Conservation (phyloP, 1,140 invertebrate genomes). For the Xylocopa sonorina region DNA sequence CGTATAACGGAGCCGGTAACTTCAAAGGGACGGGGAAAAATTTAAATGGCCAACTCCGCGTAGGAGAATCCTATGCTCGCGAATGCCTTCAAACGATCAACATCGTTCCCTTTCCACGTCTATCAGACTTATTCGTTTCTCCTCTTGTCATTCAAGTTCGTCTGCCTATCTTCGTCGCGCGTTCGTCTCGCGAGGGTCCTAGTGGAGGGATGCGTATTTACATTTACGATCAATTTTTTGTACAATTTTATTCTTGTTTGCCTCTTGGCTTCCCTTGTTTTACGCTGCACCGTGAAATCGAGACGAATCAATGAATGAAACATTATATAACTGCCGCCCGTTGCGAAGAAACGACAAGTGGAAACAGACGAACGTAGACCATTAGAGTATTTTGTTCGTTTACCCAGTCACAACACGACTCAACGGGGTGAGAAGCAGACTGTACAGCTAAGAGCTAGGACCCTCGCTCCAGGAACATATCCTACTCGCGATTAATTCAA, state of each 20-base stretch:
- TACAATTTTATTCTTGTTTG: neutral
- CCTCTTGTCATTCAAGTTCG: neutral
- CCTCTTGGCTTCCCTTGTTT: neutral
- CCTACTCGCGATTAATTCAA: neutral
- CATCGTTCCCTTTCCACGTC: slow-evolving; percentile 21
- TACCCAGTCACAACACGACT: slow-evolving; percentile 41
- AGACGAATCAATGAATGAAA: neutral
- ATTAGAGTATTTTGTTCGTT: slow-evolving; percentile 49
- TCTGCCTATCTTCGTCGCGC: slow-evolving; percentile 1
- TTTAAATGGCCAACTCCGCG: slow-evolving; percentile 26
- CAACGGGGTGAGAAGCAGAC: slow-evolving; percentile 29
- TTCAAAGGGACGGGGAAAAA: slow-evolving; percentile 60
- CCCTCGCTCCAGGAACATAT: neutral
- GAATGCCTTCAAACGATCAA: slow-evolving; percentile 51
- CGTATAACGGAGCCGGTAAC: slow-evolving; percentile 49
- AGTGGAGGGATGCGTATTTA: slow-evolving; percentile 41
- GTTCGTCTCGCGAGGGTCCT: neutral
- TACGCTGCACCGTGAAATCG: neutral
- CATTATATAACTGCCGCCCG: neutral
- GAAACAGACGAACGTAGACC: slow-evolving; percentile 25
- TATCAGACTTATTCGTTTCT: neutral
- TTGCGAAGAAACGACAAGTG: slow-evolving; percentile 32
- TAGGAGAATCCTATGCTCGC: slow-evolving; percentile 16
- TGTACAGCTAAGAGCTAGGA: neutral
- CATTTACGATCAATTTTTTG: slow-evolving; percentile 18